Conservation (phyloP, 2,888 invertebrate genomes). For the Eupithecia exiguata region DNA sequence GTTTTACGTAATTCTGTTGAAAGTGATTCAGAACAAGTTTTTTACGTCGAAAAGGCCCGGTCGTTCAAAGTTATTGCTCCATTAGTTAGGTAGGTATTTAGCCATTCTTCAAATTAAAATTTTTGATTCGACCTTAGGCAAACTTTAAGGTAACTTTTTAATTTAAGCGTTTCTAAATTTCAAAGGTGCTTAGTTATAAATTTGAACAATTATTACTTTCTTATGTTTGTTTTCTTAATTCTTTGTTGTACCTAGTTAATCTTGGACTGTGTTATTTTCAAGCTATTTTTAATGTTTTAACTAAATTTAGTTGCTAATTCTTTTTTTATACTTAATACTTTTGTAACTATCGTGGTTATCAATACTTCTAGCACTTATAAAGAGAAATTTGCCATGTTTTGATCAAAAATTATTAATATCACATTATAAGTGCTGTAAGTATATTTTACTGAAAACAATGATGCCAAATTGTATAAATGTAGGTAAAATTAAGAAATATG, state of each 20-base stretch:
- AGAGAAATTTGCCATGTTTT: not conserved
- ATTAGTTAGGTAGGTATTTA: conserved; percentile 82
- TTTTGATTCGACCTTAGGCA: conserved; percentile 75
- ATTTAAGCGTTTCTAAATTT: conserved; percentile 60
- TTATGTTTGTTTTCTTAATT: conserved; percentile 5
- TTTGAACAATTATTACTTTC: conserved; percentile 24
- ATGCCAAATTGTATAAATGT: conserved; percentile 29
- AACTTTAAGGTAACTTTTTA: conserved; percentile 53
- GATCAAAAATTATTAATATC: not conserved
- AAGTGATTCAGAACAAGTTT: conserved; percentile 52
- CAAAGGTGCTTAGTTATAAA: conserved; percentile 14
- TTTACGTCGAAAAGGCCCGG: conserved; percentile 71
- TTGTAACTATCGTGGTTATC: not conserved
- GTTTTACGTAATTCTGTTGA: conserved; percentile 47
- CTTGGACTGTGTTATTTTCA: conserved; percentile 11
- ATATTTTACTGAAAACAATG: conserved; percentile 20
- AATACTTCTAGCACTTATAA: not conserved
- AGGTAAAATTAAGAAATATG: conserved; percentile 17
- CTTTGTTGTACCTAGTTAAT: conserved; percentile 8
- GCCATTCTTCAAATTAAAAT: conserved; percentile 77
- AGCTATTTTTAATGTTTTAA: not conserved
- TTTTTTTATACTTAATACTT: not conserved
- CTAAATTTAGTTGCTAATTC: not conserved
- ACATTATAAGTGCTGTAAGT: conserved; percentile 1
- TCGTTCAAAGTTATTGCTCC: conserved; percentile 76